phyloP scores from a whole-genome alignment of 2,888 invertebrate genomes.

The Plebejus melissa region DNA sequence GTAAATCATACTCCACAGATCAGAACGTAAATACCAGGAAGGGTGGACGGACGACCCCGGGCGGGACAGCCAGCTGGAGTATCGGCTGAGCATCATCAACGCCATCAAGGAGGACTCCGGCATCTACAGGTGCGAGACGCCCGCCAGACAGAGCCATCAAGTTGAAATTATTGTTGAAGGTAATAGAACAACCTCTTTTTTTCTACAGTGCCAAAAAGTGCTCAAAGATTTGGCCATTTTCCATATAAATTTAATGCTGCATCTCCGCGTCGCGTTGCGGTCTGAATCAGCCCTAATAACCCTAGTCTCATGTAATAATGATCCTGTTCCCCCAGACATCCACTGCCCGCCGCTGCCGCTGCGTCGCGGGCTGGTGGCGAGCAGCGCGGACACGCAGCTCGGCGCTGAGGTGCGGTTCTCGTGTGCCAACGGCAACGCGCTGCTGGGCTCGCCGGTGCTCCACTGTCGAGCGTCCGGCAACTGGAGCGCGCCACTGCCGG shows the following conservation, averaged over 20 bases:
- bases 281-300: too few species aligned
- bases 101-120: constrained; percentile 92
- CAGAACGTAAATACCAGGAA: constrained; percentile 77
- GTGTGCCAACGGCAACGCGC: constrained; percentile 88
- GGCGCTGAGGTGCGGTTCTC: constrained; percentile 86
- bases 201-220: too few species aligned
- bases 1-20: constrained; percentile 40
- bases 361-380: constrained; percentile 85
- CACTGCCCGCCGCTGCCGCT: constrained; percentile 88
- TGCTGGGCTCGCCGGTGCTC: constrained; percentile 87
- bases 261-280: too few species aligned
- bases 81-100: constrained; percentile 87
- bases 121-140: constrained; percentile 90
- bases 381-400: constrained; percentile 84
- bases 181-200: constrained; percentile 43
- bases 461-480: constrained; percentile 90
- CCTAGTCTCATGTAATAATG: neutral
- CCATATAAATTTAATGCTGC: too few species aligned
- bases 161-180: constrained; percentile 90
- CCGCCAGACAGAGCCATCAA: constrained; percentile 88
- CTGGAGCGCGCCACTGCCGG: constrained; percentile 90
- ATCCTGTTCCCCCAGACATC: constrained; percentile 71
- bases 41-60: constrained; percentile 91
- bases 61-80: constrained; percentile 88
- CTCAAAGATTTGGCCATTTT: too few species aligned